Percentiles rank a stretch among this genome's conserved stretches.
Evolutionary conservation across 2,797 vertebrate genomes (phyloP).

Genomic region (Momotus momota): DNA sequence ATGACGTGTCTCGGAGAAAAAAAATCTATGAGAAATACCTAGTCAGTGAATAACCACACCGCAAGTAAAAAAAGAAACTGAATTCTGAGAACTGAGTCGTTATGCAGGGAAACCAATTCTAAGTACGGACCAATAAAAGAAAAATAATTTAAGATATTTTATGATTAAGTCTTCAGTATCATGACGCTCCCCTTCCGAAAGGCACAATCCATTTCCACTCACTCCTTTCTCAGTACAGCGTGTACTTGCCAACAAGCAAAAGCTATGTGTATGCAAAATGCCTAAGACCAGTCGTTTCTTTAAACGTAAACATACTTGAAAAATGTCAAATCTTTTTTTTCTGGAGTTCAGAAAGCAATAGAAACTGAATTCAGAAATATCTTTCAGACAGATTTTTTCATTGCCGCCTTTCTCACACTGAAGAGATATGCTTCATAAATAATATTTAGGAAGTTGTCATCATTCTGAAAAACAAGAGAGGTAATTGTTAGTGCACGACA

Average conservation of each 20-base stretch:
- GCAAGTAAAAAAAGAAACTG: not conserved
- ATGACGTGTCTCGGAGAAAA: not conserved
- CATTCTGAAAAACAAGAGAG: slow-evolving; percentile 84
- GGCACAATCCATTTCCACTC: slow-evolving; percentile 23
- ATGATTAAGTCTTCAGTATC: not conserved
- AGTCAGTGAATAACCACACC: not conserved
- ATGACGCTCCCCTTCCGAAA: not conserved
- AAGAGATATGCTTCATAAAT: slow-evolving; percentile 93
- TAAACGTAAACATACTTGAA: not conserved
- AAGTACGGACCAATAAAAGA: not conserved
- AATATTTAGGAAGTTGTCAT: slow-evolving; percentile 90
- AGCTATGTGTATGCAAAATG: slow-evolving; percentile 23
- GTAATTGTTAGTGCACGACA: not conserved
- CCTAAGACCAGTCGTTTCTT: slow-evolving; percentile 31
- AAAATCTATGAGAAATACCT: not conserved
- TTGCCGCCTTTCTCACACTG: slow-evolving; percentile 74
- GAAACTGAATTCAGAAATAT: not conserved
- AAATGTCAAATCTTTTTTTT: not conserved
- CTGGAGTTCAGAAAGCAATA: not conserved
- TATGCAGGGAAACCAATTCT: not conserved
- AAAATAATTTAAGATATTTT: slow-evolving; percentile 36
- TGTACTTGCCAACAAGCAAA: not conserved
- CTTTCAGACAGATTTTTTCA: slow-evolving; percentile 74
- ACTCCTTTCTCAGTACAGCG: not conserved
- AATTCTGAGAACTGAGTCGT: not conserved